Evolutionary conservation across 2,797 vertebrate species (phyloP).

Genomic region (Argyrosomus regius): DNA sequence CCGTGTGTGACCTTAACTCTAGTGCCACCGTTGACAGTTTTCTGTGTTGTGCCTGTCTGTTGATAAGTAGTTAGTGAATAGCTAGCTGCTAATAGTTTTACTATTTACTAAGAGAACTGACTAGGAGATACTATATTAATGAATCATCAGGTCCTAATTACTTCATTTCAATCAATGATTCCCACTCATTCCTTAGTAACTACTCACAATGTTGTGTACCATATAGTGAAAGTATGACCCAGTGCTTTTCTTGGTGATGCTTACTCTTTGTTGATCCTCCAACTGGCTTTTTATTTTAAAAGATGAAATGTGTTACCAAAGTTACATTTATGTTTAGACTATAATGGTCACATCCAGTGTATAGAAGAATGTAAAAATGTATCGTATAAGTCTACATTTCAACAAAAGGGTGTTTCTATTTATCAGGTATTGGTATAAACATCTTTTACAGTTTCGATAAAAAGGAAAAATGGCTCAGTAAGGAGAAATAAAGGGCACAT

Average conservation of each 20-base stretch:
- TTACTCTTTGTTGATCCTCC: not conserved
- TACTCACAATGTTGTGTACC: too few relatives aligned
- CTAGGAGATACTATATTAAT: too few relatives aligned
- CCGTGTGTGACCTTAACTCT: constrained; percentile 7
- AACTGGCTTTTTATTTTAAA: constrained; percentile 1
- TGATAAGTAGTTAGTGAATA: not conserved
- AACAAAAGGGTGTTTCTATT: not conserved
- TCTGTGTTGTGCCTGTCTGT: not conserved
- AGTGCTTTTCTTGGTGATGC: not conserved
- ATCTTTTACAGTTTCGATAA: not conserved
- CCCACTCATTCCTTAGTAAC: too few relatives aligned
- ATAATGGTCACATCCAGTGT: not conserved
- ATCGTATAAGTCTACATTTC: not conserved
- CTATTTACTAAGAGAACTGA: too few relatives aligned
- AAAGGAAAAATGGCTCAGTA: not conserved
- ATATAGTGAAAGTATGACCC: too few relatives aligned
- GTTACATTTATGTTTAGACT: not conserved
- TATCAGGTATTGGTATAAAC: not conserved
- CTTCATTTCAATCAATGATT: too few relatives aligned
- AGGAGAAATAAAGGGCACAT: not conserved
- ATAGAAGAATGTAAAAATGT: too few relatives aligned
- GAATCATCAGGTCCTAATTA: too few relatives aligned
- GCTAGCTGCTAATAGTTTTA: too few relatives aligned
- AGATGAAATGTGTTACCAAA: not conserved
- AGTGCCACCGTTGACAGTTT: not conserved